Base-by-base conservation (phyloP, 2,888 invertebrate species). In the Chelonus formosanus region DNA sequence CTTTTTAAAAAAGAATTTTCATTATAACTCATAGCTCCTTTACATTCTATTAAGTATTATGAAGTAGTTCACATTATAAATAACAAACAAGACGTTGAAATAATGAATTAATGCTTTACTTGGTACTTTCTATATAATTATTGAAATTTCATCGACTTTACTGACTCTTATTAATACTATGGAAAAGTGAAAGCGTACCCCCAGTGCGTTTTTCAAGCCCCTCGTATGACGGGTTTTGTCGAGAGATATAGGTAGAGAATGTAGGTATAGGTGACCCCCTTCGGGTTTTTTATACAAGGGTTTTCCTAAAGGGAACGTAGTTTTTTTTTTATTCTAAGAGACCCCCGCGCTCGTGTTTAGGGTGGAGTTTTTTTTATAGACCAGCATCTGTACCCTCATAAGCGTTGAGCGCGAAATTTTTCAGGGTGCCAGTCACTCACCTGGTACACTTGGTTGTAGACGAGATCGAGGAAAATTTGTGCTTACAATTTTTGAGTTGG, bases 351-450 rank as follows among this genome's bases (percentile, higher is more conserved):
- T 70, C 67, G 55, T 60, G 66, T 65, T 64, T 77, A 73, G 80
- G 80, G 79, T 79, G 73, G 75, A 76, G 74, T 76, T 74, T 73
- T 79, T 80, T 79, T 79, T 80, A 78, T 80, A 76, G 74, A 75
- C 77, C 81, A 81, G 80, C 82, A 82, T 82, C 82, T 82, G 82
- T 81, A 81, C 80, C 80, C 80, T 76, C 74, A 75, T 71, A 63
- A 53, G 62, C n/a, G 62, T 47, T 50, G 74, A 76, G 78, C 78
- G 82, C 78, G 73, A 76, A 78, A 81, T 80, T 81, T 81, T 82
- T 82, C 80, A 79, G 76, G 71, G 72, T 78, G 81, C 76, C 80
- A 82, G 82, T 82, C 81, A 82, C 79, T 82, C 82, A 82, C 82
- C 82, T 82, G 82, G 82, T 75, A 79, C 75, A 80, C 78, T 73